Percentiles rank a stretch among this genome's conserved stretches.
Evolutionary conservation across 2,113 vertebrate species (phyloP).

Genomic region (Bettongia penicillata): DNA sequence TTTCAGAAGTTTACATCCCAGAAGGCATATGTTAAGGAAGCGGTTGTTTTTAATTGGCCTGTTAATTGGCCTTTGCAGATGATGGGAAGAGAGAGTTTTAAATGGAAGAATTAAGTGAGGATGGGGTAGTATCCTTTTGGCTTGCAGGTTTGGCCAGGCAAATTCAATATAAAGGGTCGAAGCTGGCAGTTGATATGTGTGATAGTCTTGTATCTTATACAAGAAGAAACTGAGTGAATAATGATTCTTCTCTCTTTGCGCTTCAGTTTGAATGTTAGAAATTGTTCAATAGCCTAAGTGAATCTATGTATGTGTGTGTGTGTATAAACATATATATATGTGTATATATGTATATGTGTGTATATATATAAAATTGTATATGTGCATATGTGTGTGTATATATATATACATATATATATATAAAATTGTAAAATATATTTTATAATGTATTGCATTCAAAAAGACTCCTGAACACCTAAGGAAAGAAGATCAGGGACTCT

Average conservation of each 20-base stretch:
- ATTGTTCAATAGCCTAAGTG: neutral
- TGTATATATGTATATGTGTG: neutral
- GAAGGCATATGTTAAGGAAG: neutral
- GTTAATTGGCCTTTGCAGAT: neutral
- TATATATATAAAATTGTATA: too few species aligned
- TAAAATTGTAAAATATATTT: neutral
- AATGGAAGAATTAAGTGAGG: neutral
- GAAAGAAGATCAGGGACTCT: conserved; percentile 19
- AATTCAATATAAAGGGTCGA: neutral
- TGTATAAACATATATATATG: neutral
- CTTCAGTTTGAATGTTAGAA: neutral
- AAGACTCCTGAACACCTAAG: conserved; percentile 50
- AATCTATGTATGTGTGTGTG: neutral
- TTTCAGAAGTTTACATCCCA: neutral
- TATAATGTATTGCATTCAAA: neutral
- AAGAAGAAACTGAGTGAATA: neutral
- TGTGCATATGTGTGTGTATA: too few species aligned
- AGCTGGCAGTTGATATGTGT: neutral
- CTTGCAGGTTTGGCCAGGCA: neutral
- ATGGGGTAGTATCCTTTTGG: neutral
- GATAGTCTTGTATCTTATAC: neutral
- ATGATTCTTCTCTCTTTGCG: neutral
- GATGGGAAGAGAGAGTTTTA: neutral
- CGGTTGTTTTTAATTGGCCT: neutral
- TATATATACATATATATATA: too few species aligned